phyloP scores from a whole-genome alignment of 53 echinoderm and acorn worm genomes.

The Stichopus horrens region DNA sequence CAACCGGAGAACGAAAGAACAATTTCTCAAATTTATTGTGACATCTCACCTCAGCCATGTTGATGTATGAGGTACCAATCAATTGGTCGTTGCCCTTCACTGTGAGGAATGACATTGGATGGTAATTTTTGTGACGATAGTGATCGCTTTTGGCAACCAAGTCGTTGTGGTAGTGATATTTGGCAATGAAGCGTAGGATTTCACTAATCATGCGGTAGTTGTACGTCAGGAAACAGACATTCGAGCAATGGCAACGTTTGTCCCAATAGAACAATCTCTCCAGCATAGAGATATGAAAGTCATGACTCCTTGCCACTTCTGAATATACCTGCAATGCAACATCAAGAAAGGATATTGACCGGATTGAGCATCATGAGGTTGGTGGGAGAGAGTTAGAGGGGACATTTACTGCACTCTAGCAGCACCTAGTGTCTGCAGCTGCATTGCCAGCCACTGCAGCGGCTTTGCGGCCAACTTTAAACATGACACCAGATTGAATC shows the following conservation, averaged over 20 bases:
- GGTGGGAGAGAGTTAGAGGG: no score
- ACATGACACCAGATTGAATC: no score
- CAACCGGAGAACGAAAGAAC: no score
- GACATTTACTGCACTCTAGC: no score
- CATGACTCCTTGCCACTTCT: constrained; percentile 58
- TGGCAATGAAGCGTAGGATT: constrained; percentile 77
- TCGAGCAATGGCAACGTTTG: constrained; percentile 41
- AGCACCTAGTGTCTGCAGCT: no score
- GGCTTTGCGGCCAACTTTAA: no score
- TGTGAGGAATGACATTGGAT: constrained; percentile 79
- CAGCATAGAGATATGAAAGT: constrained; percentile 78
- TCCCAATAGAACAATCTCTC: constrained; percentile 66
- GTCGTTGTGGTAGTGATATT: constrained; percentile 37
- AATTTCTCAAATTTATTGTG: no score
- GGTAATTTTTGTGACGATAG: constrained; percentile 69
- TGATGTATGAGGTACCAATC: no score
- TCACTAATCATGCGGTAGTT: constrained; percentile 78
- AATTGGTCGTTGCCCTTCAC: constrained; percentile 93
- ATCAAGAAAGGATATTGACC: no score
- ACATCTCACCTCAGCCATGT: constrained; percentile 80
- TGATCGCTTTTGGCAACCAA: constrained; percentile 65
- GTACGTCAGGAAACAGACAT: constrained; percentile 67
- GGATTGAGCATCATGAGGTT: no score
- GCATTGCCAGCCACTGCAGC: no score
- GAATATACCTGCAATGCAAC: constrained; percentile 68